A percentile compares a stretch with the other conserved stretches of the same genome.
Evolutionary conservation across 2,113 vertebrate genomes (phyloP).

Genomic region (Riparia riparia): DNA sequence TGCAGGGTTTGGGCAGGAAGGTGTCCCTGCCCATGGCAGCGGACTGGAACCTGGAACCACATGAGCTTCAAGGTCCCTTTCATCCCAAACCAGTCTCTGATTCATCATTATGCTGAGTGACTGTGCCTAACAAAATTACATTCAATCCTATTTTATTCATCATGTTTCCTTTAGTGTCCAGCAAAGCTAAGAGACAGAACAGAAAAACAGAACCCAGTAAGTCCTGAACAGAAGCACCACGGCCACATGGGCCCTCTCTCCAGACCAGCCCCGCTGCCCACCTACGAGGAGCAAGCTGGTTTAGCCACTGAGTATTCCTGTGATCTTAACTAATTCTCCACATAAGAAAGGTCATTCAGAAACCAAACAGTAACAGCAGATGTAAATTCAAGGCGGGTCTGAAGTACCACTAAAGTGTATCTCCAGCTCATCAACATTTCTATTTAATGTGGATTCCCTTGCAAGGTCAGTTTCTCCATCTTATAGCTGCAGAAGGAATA

Average conservation of each 20-base stretch:
- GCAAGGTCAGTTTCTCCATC: not conserved
- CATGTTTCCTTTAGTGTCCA: not conserved
- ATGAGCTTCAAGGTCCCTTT: not conserved
- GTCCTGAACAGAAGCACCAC: not conserved
- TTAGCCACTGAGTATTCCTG: not conserved
- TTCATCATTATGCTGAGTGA: not conserved
- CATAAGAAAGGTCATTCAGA: not conserved
- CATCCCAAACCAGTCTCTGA: not conserved
- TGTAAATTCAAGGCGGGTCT: not conserved
- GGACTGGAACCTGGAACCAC: not conserved
- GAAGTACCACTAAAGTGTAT: not conserved
- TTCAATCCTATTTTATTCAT: not conserved
- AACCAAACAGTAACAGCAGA: not conserved
- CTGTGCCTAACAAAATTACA: not conserved
- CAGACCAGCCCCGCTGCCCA: not conserved
- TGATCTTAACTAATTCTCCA: not conserved
- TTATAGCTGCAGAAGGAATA: conserved; percentile 3
- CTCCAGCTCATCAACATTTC: not conserved
- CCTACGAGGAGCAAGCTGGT: rapidly evolving
- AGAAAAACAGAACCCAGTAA: not conserved
- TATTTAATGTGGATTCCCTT: not conserved
- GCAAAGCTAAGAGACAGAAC: not conserved
- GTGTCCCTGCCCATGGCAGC: not conserved
- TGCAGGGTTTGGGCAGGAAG: not conserved
- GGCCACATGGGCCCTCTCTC: rapidly evolving